Base-by-base conservation (phyloP, 1,140 invertebrate genomes). In the Rhizoglyphus robini region DNA sequence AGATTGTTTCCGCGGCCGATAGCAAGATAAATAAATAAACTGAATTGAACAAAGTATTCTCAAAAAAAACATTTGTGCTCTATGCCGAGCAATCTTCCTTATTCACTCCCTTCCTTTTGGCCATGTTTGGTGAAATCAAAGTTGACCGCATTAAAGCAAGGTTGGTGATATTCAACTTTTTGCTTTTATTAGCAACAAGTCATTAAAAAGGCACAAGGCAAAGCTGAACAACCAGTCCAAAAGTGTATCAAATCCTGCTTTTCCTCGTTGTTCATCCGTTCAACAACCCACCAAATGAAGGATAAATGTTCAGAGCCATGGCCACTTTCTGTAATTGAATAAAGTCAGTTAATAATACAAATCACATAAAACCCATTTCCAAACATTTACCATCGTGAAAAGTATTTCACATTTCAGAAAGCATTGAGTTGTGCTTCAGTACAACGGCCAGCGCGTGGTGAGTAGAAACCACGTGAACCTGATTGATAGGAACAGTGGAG, bases 221-320 rank as follows among this genome's bases (percentile, higher is more conserved):
- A 78, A 48, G 95, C 92, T 3, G 96, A 95, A 67, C 93, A 96
- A 57, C 96, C 96, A 18, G 95, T 99, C 96, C 96, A 99, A 78
- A 99, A 99, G 74, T 98, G 99, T 8, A 98, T 91, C 81, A 97
- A 81, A 78, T 98, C 95, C 79, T 99, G 96, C 76, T 94, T 83
- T 77, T 99, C 96, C 57, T 90, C 79, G 73, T 90, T 90, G 65
- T 87, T 90, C 91, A 99, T 96, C 77, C 95, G 96, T 75, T 97
- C 93, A n/a, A 98, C 89, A 70, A 98, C 96, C 5, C 90, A 90
- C 96, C 96, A 99, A 41, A 99, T 98, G 73, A 91, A 86, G 15
- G 90, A 82, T 31, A 98, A 80, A 70, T 88, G 82, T 70, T 96
- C 91, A 29, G 68, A 65, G 8, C 70, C 68, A 31, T 78, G 74